These are phyloP conservation scores for Cephus cinctus DNA, from an alignment of 1,140 invertebrate species.

Conservation along the genomic window DNA sequence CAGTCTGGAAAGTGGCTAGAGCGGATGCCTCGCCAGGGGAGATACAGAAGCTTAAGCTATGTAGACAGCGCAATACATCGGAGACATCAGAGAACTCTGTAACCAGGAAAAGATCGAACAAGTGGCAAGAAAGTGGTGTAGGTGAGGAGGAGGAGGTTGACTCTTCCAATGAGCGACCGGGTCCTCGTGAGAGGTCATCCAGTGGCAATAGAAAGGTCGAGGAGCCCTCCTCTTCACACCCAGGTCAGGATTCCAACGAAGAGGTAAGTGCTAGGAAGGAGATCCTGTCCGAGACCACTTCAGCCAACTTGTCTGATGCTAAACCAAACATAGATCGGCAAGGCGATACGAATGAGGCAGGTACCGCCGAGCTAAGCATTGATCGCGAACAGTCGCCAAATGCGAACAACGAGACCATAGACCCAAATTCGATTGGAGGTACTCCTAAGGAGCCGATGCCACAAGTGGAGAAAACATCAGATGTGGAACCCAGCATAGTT, in stretches of 20 bases:
- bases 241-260: slow-evolving; percentile 48
- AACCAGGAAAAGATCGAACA: slow-evolving; percentile 46
- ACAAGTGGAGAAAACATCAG: background rate
- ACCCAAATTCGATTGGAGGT: slow-evolving; percentile 17
- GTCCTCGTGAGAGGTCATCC: slow-evolving; percentile 30
- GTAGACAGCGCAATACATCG: slow-evolving; percentile 51
- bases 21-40: slow-evolving; percentile 56
- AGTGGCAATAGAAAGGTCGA: slow-evolving; percentile 34
- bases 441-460: background rate
- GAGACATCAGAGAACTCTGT: slow-evolving; percentile 43
- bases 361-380: slow-evolving; percentile 31
- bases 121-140: slow-evolving; percentile 50
- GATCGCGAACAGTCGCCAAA: slow-evolving; percentile 24
- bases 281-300: slow-evolving; percentile 51
- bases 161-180: slow-evolving; percentile 45
- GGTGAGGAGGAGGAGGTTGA: slow-evolving; percentile 50
- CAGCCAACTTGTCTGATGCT: slow-evolving; percentile 56
- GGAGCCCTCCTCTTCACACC: slow-evolving; percentile 44
- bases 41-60: slow-evolving; percentile 58
- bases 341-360: slow-evolving; percentile 42
- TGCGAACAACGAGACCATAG: slow-evolving; percentile 19
- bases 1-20: slow-evolving; percentile 58
- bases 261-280: slow-evolving; percentile 58
- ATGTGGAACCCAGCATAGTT: slow-evolving; percentile 13
- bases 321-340: slow-evolving; percentile 55